These are phyloP conservation scores for Malacoctenus gilli DNA, from an alignment of 2,797 vertebrate genomes.

Conservation along the genomic window DNA sequence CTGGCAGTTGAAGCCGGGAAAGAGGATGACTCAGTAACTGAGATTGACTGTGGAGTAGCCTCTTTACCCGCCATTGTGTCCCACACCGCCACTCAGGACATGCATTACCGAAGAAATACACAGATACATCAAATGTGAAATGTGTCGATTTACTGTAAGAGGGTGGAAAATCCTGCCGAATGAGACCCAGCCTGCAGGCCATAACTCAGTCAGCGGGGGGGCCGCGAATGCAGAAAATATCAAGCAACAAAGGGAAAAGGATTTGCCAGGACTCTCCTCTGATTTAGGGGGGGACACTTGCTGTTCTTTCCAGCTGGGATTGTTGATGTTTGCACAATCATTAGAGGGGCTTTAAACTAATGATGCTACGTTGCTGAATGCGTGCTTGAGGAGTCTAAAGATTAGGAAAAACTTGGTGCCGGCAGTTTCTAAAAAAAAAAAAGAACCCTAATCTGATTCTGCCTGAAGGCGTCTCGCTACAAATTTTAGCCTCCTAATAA, in stretches of 20 bases:
- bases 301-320: neutral
- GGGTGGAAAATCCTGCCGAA: slow-evolving; percentile 15
- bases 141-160: slow-evolving; percentile 25
- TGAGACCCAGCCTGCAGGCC: slow-evolving; percentile 24
- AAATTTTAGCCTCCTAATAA: too few relatives aligned
- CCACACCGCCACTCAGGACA: slow-evolving; percentile 18
- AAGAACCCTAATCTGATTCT: too few relatives aligned
- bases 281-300: neutral
- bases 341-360: neutral
- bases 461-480: too few relatives aligned
- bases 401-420: neutral
- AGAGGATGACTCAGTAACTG: slow-evolving; percentile 28
- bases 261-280: slow-evolving; percentile 14
- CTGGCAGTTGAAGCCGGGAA: slow-evolving; percentile 22
- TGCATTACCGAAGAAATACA: slow-evolving; percentile 28
- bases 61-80: slow-evolving; percentile 43
- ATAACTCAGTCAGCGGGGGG: slow-evolving; percentile 15
- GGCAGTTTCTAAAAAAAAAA: neutral
- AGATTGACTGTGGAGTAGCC: slow-evolving; percentile 31
- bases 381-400: neutral
- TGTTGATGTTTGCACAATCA: neutral
- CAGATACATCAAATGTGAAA: slow-evolving; percentile 33
- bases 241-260: slow-evolving; percentile 10
- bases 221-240: slow-evolving; percentile 14
- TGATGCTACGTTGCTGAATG: neutral